Conservation (phyloP, 2,113 vertebrate genomes). For the Tinamus guttatus region DNA sequence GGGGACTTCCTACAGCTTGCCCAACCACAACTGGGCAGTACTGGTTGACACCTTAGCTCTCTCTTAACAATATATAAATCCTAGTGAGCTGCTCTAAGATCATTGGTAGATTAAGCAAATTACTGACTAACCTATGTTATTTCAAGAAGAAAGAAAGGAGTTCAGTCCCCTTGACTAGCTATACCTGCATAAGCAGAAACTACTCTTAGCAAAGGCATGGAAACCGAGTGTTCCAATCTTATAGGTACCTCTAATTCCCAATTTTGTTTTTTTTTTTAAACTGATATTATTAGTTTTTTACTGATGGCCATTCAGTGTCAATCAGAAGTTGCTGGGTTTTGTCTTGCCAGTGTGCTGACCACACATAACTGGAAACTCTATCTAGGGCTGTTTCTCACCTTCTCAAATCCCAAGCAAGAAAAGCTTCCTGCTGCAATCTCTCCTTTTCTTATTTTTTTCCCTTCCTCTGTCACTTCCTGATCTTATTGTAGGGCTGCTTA, state of each 20-base stretch:
- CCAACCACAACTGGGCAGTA: background rate
- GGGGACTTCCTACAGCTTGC: background rate
- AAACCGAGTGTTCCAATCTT: background rate
- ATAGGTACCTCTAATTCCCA: background rate
- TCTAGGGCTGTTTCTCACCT: background rate
- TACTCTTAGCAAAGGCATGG: background rate
- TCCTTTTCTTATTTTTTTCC: background rate
- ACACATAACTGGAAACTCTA: background rate
- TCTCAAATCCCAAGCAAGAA: background rate
- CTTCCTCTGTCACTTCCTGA: constrained; percentile 4
- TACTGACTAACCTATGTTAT: background rate
- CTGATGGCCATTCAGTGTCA: background rate
- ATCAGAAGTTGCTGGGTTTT: background rate
- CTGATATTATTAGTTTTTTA: background rate
- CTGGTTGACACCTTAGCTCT: background rate
- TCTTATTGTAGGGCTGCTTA: background rate
- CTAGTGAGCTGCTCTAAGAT: background rate
- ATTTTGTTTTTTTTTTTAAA: background rate
- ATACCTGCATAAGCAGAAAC: background rate
- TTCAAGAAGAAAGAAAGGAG: background rate
- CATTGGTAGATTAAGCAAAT: background rate
- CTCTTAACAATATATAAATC: background rate
- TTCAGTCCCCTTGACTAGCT: background rate
- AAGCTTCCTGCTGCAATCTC: background rate
- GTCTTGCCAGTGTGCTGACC: background rate